Conservation (phyloP, 2,797 vertebrate genomes). For the Squalus acanthias region DNA sequence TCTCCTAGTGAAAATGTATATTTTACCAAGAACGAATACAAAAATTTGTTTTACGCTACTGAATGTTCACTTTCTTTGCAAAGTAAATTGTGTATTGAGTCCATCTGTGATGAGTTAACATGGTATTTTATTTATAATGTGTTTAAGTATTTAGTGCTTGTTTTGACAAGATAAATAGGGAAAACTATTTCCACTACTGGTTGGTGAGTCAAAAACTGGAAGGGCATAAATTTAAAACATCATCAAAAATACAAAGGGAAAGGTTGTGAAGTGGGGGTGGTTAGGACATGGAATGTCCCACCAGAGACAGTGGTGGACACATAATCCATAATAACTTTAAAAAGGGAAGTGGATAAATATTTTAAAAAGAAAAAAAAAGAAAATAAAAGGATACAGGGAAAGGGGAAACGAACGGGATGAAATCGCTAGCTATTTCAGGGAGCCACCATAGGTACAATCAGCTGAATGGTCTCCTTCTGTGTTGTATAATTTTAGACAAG, state of each 20-base stretch:
- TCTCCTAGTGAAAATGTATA: no score
- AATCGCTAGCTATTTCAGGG: not conserved
- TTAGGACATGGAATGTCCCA: no score
- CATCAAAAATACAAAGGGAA: not conserved
- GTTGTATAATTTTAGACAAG: no score
- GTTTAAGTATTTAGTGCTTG: not conserved
- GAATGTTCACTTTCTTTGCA: not conserved
- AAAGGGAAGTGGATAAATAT: not conserved
- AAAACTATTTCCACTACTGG: not conserved
- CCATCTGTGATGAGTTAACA: not conserved
- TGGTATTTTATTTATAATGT: constrained; percentile 7
- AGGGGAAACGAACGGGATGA: not conserved
- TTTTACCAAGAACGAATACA: no score
- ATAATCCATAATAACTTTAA: not conserved
- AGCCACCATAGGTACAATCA: not conserved
- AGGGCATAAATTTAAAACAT: not conserved
- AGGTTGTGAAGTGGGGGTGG: no score
- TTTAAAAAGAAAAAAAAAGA: not conserved
- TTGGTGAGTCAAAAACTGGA: not conserved
- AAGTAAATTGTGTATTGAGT: not conserved
- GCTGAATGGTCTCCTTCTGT: not conserved
- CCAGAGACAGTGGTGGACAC: no score
- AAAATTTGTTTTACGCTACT: not conserved
- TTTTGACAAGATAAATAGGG: not conserved
- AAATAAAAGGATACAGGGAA: not conserved